Percentiles rank a stretch among this genome's conserved stretches.
phyloP scores from a whole-genome alignment of 2,113 vertebrate species.

The Miniopterus natalensis region DNA sequence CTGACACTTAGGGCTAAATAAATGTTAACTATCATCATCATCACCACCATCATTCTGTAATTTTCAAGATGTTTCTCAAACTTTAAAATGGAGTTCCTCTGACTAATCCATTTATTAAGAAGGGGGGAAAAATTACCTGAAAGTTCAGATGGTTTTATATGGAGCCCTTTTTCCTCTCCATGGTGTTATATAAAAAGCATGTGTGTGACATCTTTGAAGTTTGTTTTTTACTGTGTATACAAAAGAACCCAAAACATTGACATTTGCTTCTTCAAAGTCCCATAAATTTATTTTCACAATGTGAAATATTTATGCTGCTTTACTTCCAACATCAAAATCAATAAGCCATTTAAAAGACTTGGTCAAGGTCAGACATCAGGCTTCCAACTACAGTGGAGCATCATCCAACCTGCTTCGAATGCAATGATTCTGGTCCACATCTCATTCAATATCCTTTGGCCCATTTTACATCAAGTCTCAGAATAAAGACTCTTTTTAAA shows the following conservation, averaged over 20 bases:
- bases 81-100: neutral
- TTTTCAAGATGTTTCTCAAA: slow-evolving; percentile 27
- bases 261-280: slow-evolving; percentile 33
- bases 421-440: neutral
- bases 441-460: neutral
- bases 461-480: neutral
- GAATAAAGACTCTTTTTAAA: neutral
- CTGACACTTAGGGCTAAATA: neutral
- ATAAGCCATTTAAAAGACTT: slow-evolving; percentile 61
- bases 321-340: slow-evolving; percentile 68
- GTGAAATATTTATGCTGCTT: slow-evolving; percentile 70
- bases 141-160: neutral
- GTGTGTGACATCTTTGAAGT: neutral
- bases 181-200: neutral
- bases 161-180: neutral
- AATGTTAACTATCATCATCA: neutral
- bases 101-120: neutral
- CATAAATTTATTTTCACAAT: slow-evolving; percentile 58
- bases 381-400: neutral
- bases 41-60: neutral
- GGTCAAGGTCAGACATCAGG: slow-evolving; percentile 2
- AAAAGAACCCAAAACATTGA: slow-evolving; percentile 29
- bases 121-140: neutral
- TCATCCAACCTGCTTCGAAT: neutral
- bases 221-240: slow-evolving; percentile 34